Percentiles rank a stretch among this genome's conserved stretches.
These are phyloP conservation scores for Caenorhabditis plicata DNA, from an alignment of 2,888 invertebrate genomes.

Conservation along the genomic window DNA sequence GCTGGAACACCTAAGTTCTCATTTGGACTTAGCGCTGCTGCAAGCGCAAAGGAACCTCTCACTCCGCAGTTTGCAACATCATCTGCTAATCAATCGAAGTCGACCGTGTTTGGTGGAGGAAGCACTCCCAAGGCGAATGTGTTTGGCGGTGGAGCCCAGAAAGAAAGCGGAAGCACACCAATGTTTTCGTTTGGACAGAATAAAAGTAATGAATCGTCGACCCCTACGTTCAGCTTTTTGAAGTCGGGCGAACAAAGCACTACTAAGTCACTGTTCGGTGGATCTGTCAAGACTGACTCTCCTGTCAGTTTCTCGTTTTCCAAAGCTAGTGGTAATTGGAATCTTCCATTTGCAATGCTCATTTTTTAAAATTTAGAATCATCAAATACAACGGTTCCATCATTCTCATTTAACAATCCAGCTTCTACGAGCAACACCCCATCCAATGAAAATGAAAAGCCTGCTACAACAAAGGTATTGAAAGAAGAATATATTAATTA, in stretches of 20 bases:
- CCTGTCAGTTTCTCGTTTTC: slow-evolving; percentile 20
- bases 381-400: too few species aligned
- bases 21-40: slow-evolving; percentile 28
- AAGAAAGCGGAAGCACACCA: slow-evolving; percentile 2
- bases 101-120: slow-evolving; percentile 17
- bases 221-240: slow-evolving; percentile 23
- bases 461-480: too few species aligned
- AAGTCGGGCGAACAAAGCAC: neutral
- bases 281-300: slow-evolving; percentile 10
- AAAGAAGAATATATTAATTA: too few species aligned
- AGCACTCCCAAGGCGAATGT: slow-evolving; percentile 11
- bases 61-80: slow-evolving; percentile 3
- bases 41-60: slow-evolving; percentile 22
- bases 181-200: slow-evolving; percentile 12
- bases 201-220: neutral
- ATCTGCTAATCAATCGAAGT: slow-evolving; percentile 17
- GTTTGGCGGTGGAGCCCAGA: slow-evolving; percentile 25
- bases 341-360: neutral
- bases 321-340: neutral
- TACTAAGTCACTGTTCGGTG: slow-evolving; percentile 11
- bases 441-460: neutral
- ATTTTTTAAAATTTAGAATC: too few species aligned
- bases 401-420: too few species aligned
- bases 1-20: slow-evolving; percentile 32
- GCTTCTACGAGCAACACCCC: neutral